phyloP scores from a whole-genome alignment of 1,140 invertebrate genomes.

The Trichomalopsis sarcophagae region DNA sequence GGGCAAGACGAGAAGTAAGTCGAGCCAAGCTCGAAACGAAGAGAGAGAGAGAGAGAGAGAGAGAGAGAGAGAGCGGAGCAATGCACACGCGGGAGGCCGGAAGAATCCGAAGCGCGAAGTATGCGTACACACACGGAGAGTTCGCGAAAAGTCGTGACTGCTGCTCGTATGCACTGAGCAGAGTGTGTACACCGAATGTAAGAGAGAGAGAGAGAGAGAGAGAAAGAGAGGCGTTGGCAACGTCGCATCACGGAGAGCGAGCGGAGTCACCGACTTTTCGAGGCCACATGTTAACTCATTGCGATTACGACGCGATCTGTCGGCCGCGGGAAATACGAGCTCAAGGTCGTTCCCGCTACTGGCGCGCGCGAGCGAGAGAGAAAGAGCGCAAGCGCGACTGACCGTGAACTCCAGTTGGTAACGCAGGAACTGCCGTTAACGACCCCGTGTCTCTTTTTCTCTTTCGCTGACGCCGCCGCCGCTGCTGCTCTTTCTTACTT shows the following conservation, averaged over 20 bases:
- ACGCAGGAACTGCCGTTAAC: conserved; percentile 61
- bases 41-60: too few relatives aligned
- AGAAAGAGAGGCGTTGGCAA: conserved; percentile 59
- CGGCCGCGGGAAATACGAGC: conserved; percentile 71
- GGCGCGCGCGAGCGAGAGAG: not conserved
- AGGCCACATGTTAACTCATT: conserved; percentile 70
- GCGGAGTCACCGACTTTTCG: conserved; percentile 74
- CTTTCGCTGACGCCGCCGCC: not conserved
- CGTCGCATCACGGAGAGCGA: conserved; percentile 59
- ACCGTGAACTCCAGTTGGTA: conserved; percentile 66
- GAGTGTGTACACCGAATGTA: not conserved
- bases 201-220: conserved; percentile 13
- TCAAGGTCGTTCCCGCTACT: conserved; percentile 66
- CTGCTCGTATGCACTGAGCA: too few relatives aligned
- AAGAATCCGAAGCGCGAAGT: conserved; percentile 49
- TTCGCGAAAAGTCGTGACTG: not conserved
- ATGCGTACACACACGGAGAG: not conserved
- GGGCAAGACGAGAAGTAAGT: not conserved
- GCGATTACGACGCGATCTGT: conserved; percentile 73
- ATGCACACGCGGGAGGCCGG: conserved; percentile 39
- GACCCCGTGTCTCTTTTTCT: not conserved
- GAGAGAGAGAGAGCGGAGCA: too few relatives aligned
- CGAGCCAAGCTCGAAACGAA: not conserved
- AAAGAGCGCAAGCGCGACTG: conserved; percentile 28
- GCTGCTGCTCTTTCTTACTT: not conserved